Evolutionary conservation across 2,113 vertebrate species (phyloP).

Genomic region (Poeciliopsis retropinna): DNA sequence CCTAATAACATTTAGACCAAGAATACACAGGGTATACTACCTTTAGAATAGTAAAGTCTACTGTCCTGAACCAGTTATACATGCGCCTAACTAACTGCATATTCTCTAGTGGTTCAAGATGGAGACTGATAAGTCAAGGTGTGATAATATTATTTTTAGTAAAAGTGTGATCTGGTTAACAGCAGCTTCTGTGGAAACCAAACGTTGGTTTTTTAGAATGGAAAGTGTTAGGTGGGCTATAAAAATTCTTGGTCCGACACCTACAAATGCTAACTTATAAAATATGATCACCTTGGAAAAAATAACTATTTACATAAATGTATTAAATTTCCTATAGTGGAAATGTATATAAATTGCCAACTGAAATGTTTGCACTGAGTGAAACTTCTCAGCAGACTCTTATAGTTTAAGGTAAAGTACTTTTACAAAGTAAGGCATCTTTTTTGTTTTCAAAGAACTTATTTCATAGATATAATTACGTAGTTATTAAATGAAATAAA

Average conservation of each 20-base stretch:
- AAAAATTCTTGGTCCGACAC: constrained; percentile 12
- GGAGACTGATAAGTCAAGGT: constrained; percentile 43
- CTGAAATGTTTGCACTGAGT: not conserved
- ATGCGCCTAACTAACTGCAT: constrained; percentile 58
- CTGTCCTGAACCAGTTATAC: constrained; percentile 28
- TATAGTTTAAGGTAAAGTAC: not conserved
- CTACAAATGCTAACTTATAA: constrained; percentile 11
- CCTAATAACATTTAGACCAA: constrained; percentile 54
- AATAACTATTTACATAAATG: not conserved
- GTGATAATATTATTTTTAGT: constrained; percentile 57
- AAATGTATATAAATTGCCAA: not conserved
- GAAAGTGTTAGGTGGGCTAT: constrained; percentile 29
- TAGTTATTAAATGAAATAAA: not conserved
- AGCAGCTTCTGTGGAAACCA: constrained; percentile 43
- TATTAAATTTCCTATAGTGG: not conserved
- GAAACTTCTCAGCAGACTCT: not conserved
- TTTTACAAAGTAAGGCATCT: not conserved
- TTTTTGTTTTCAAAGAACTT: not conserved
- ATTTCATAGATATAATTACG: not conserved
- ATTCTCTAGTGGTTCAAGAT: constrained; percentile 33
- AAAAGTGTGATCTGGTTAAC: constrained; percentile 50
- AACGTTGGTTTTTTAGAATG: constrained; percentile 35
- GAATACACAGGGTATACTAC: constrained; percentile 47
- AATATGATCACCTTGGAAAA: not conserved
- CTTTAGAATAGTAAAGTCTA: constrained; percentile 37